Evolutionary conservation across 2,113 vertebrate species (phyloP), one percentile per base, ranked within the genome.

Genomic region (Alethe diademata): DNA sequence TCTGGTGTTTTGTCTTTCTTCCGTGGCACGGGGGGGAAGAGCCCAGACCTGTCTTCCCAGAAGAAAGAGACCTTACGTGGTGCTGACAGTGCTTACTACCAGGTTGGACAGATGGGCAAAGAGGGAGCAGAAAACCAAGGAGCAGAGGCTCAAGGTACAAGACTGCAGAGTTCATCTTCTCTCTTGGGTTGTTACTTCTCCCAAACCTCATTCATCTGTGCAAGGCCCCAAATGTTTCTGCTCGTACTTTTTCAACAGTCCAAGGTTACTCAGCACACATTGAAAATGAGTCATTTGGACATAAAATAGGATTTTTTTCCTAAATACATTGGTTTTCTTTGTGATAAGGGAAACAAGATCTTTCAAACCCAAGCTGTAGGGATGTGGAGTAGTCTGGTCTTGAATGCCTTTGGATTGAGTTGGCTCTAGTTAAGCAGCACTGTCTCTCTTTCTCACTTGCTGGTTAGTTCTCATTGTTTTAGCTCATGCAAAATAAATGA

Each of bases 51-150:
- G 43, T 98, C 98, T 90, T 98, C 97, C 26, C 98, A 98, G 92
- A 98, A 98, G 94, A 98, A 98, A 71, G 98, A 98, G 89, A 98
- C 98, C 69, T 96, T 98, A n/a, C 98, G 98, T 69, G 98, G 98
- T 81, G 98, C 98, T 79, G 98, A 98, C 71, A 98, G 98, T 87
- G 98, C 98, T 66, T 98, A 98, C 88, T 98, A 98, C 94, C 98
- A 98, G 85, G 98, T 98, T 70, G 98, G 98, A 61, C 98, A 98
- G 93, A 98, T 90, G 73, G 97, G 98, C 84, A 98, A 98, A 95
- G 98, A 98, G 76, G 98, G 98, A 65, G 43, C 79, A 48, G 98
- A 98, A 96, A 98, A 75, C 73, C 98, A 98, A 97, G 98, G 98
- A 93, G 43, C 73, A 85, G 98, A 98, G 64, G 48, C 95, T 90